Evolutionary conservation across 2,797 vertebrate species (phyloP).

Genomic region (Sebastes hopkinsi): DNA sequence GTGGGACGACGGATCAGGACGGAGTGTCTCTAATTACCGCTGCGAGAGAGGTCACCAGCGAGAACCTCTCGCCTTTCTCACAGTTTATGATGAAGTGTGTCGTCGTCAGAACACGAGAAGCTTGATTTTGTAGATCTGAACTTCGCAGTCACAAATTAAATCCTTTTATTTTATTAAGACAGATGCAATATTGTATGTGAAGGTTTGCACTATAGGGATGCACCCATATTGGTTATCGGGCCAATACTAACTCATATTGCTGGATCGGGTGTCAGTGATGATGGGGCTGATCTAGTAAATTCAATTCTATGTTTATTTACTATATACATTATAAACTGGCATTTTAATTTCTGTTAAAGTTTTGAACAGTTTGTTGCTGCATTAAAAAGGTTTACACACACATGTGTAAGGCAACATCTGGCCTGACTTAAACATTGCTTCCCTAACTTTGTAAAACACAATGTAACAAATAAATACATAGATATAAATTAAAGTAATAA

Average conservation of each 20-base stretch:
- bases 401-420: not conserved
- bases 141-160: not conserved
- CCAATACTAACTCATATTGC: too few relatives aligned
- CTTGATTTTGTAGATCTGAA: not conserved
- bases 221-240: not conserved
- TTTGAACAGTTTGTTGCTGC: not conserved
- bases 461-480: too few relatives aligned
- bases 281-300: not conserved
- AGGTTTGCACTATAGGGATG: not conserved
- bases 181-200: not conserved
- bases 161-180: not conserved
- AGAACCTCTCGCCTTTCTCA: constrained; percentile 22
- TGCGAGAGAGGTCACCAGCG: constrained; percentile 37
- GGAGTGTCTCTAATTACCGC: constrained; percentile 64
- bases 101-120: not conserved
- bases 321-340: not conserved
- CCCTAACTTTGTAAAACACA: too few relatives aligned
- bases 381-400: not conserved
- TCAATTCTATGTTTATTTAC: not conserved
- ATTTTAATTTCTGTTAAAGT: not conserved
- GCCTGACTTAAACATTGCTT: not conserved
- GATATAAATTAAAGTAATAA: too few relatives aligned
- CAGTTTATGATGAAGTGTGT: constrained; percentile 13
- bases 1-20: constrained; percentile 22
- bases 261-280: not conserved